Base-by-base conservation (phyloP, 2,797 vertebrate species). In the Mergus octosetaceus region DNA sequence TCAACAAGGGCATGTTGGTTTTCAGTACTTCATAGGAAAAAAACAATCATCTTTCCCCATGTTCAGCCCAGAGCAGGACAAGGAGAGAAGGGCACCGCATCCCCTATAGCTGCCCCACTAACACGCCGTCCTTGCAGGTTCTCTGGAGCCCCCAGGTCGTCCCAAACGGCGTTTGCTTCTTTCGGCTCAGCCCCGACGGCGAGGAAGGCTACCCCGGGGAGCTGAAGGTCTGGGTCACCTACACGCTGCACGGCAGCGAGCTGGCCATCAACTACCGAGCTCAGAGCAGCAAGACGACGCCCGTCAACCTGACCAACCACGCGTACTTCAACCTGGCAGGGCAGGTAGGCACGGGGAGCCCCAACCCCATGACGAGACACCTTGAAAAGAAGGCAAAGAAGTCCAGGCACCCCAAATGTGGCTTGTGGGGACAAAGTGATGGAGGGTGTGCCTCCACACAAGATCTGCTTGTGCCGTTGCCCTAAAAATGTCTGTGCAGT, bases 141-240 rank as follows among this genome's bases (percentile, higher is more conserved):
- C 95, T 98, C 58, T 99, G 98, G 98, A 97, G 69, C 11, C 94
- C 98, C 54, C 88, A 98, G 86, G 92, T 98, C 43, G 93, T 99
- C 84, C 93, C 98, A 0, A 98, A 97, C 0, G 99, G 99, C 0
- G 97, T 99, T 9, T 96, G 97, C 84, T 98, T 99, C 97, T 99
- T 96, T 24, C 98, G 97, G 4, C 96, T 96, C 73, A 99, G 99
- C 97, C 98, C 98, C 3, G 98, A 99, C 3, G 98, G 98, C 11
- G 99, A 99, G 93, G 99, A 99, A 89, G 98, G 99, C 51, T 99
- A 99, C 83, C 99, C 99, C 3, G 99, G 99, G 34, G 98, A 99
- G 83, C 94, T 99, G 9, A 98, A 98, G 62, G 98, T 98, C 53
- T 98, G 98, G 85, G 98, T 99, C 81, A 98, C 98, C 4, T 99